phyloP scores from a whole-genome alignment of 2,113 vertebrate species.

The Proterorhinus semilunaris region DNA sequence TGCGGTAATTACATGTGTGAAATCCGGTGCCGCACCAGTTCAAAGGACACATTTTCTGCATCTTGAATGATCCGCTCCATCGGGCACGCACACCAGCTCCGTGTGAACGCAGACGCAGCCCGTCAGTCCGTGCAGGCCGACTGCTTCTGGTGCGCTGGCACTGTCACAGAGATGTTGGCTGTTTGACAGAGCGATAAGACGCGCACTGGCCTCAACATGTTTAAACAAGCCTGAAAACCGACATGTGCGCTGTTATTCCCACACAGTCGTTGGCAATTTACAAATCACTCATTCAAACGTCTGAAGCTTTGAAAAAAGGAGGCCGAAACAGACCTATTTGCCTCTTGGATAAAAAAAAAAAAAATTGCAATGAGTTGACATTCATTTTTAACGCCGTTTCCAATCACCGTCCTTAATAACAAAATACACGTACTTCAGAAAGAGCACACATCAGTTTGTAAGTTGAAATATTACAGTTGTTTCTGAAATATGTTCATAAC shows the following conservation, averaged over 20 bases:
- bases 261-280: slow-evolving; percentile 20
- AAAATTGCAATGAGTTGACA: too few relatives aligned
- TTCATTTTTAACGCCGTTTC: too few relatives aligned
- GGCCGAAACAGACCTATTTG: background rate
- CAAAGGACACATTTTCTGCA: slow-evolving; percentile 10
- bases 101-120: slow-evolving; percentile 33
- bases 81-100: slow-evolving; percentile 19
- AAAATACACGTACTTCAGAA: too few relatives aligned
- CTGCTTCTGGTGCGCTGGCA: slow-evolving; percentile 37
- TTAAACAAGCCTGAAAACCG: slow-evolving; percentile 47
- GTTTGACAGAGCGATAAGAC: slow-evolving; percentile 41
- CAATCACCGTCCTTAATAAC: too few relatives aligned
- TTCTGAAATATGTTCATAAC: too few relatives aligned
- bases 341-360: too few relatives aligned
- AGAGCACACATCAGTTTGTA: too few relatives aligned
- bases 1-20: background rate
- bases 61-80: slow-evolving; percentile 31
- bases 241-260: slow-evolving; percentile 6
- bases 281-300: slow-evolving; percentile 15
- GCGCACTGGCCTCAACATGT: slow-evolving; percentile 30
- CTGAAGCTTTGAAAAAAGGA: too few relatives aligned
- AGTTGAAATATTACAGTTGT: too few relatives aligned
- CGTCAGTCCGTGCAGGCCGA: slow-evolving; percentile 31
- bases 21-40: slow-evolving; percentile 1
- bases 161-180: slow-evolving; percentile 50